Conservation (phyloP, 2,113 vertebrate species). For the Engystomops pustulosus region DNA sequence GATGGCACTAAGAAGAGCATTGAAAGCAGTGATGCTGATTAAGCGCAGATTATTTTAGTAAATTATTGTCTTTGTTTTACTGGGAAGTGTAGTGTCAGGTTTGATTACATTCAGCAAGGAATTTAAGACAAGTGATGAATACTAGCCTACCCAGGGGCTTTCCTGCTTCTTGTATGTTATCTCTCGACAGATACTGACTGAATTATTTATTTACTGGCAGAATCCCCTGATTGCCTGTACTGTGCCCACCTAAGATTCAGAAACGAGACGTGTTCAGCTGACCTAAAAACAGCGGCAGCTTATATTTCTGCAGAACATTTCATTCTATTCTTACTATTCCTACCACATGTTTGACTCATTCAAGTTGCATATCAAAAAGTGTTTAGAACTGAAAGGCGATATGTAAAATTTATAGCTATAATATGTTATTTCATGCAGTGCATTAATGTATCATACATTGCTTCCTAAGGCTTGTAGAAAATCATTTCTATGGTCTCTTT, state of each 20-base stretch:
- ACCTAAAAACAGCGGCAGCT: conserved; percentile 34
- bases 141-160: conserved; percentile 49
- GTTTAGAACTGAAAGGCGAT: conserved; percentile 6
- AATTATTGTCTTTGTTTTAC: conserved; percentile 49
- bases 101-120: conserved; percentile 51
- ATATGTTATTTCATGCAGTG: conserved; percentile 15
- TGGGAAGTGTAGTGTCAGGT: conserved; percentile 46
- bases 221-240: conserved; percentile 43
- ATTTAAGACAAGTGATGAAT: conserved; percentile 53
- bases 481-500: conserved; percentile 14
- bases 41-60: conserved; percentile 49
- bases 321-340: conserved; percentile 16
- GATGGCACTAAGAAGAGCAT: conserved; percentile 18
- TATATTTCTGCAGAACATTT: conserved; percentile 18
- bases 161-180: conserved; percentile 38
- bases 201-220: conserved; percentile 53
- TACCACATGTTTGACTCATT: background rate
- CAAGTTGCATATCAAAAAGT: background rate
- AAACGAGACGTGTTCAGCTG: conserved; percentile 48
- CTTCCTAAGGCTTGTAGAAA: conserved; percentile 15
- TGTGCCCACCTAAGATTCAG: conserved; percentile 39
- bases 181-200: conserved; percentile 33
- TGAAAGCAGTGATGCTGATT: conserved; percentile 38
- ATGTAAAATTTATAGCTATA: conserved; percentile 18
- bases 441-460: conserved; percentile 9